Evolutionary conservation across 2,113 vertebrate species (phyloP), one percentile per base, ranked within the genome.

Genomic region (Ardeotis arabs): DNA sequence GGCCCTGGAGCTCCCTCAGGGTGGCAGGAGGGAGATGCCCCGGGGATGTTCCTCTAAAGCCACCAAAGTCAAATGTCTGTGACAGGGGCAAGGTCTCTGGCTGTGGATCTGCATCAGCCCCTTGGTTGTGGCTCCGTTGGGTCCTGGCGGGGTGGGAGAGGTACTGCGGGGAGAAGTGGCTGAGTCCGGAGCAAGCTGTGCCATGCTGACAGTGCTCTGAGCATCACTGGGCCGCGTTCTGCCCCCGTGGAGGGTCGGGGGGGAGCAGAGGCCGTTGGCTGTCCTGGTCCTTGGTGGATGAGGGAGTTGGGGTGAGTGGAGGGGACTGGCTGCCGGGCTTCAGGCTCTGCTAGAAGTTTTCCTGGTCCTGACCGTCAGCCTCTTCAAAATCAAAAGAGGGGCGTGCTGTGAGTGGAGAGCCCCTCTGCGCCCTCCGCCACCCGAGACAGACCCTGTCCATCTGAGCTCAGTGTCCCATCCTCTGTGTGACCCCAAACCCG

Each of bases 41-140:
- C 10, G 0, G 3, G 12, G 14, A 0, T 53, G 39, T 41, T 45
- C 23, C 41, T 10, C 15, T 22, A 31, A 31, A 35, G 62, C 66
- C 50, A 4, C 53, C 3, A 3, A 17, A 14, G 29, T 45, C 67
- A 50, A 8, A 4, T 0, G 0, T 12, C 16, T 3, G 11, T 14
- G 70, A 49, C 33, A 24, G 27, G 21, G 2, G 0, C 8, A 9
- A 6, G 0, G 0, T 6, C 22, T 7, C 33, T 44, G 59, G 12
- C 37, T 14, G 0, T 24, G 53, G 49, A 45, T 19, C 60, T 74
- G 47, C 2, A 2, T 18, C 20, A 37, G 75, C 39, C 59, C 69
- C 59, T 31, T 0, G 1, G 62, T 47, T 10, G 3, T 11, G 18
- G 25, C 33, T 58, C 19, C 1, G 0, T 2, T 1, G 25, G n/a